Evolutionary conservation across 2,888 invertebrate genomes (phyloP), one percentile per base, ranked within the genome.

Genomic region (Galerucella calmariensis): DNA sequence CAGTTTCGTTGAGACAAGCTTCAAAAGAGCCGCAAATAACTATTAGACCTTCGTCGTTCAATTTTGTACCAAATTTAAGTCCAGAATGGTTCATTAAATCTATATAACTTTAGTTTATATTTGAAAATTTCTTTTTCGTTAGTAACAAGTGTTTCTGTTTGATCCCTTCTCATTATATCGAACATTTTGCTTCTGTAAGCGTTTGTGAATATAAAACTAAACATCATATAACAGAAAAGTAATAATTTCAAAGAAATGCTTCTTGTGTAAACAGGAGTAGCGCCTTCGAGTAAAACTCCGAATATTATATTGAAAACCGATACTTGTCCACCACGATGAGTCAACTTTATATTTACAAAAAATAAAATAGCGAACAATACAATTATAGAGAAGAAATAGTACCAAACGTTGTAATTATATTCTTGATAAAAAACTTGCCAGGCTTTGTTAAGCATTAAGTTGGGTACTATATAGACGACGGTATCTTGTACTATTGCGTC

Each of bases 171-270:
- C 72, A 75, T 72, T 46, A 72, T 62, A 41, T 65, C 59, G 41
- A 44, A 75, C 65, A 75, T 67, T 68, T 69, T 75, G 44, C 72
- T 75, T 68, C 53, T 68, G 14, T 75, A 75, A 10, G 62, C 24
- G 8, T 67, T 72, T 12, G 72, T 69, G 12, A 67, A 61, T 44
- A 75, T 59, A 12, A 75, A 24, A 20, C 24, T 41, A 56, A 67
- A 67, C n/a, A 75, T 44, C 3, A 68, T 35, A 10, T 72, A 71
- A 24, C 16, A 61, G 8, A 72, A 12, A 6, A 72, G 44, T 5
- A 72, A 14, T 41, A 72, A 1, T n/a, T 63, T 75, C 9, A 61
- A 59, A 12, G 70, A 74, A 10, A 20, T 8, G 35, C 14, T 53
- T n/a, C 14, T 66, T 16, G 53, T 12, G 24, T 58, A 41, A 5